These are phyloP conservation scores for Oxystoma pomonae DNA, from an alignment of 2,888 invertebrate species.

Conservation along the genomic window DNA sequence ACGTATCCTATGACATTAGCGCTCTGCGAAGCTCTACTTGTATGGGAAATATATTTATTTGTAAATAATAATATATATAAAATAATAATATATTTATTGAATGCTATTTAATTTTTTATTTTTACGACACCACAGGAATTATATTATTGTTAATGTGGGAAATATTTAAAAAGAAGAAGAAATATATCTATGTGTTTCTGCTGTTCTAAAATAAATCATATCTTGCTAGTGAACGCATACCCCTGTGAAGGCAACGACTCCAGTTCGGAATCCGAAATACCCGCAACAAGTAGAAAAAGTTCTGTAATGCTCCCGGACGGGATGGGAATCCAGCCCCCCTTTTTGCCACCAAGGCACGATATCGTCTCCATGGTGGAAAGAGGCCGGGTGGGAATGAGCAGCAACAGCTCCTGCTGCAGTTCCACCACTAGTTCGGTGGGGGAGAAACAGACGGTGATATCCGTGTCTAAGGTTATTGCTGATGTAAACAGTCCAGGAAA, in stretches of 20 bases:
- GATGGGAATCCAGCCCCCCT: conserved; percentile 51
- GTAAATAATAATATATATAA: no score
- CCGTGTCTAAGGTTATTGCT: conserved; percentile 39
- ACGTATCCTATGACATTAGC: no score
- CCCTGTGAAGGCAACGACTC: conserved; percentile 62
- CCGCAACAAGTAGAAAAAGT: conserved; percentile 21
- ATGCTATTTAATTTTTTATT: no score
- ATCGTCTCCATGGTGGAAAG: conserved; percentile 53
- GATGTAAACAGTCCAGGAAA: conserved; percentile 37
- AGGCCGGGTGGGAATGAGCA: conserved; percentile 48
- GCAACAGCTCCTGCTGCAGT: conserved; percentile 52
- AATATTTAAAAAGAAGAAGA: no score
- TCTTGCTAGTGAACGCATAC: conserved; percentile 54
- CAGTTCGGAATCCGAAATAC: conserved; percentile 70
- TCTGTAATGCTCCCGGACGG: conserved; percentile 37
- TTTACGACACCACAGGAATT: no score
- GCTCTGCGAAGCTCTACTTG: no score
- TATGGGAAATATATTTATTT: no score
- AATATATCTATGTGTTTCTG: no score
- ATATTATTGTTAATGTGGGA: no score
- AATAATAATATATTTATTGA: no score
- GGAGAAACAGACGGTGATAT: conserved; percentile 36
- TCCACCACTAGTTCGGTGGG: conserved; percentile 55
- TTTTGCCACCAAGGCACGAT: conserved; percentile 38
- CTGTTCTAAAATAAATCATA: no score